These are phyloP conservation scores for Oscheius sp. DNA, from an alignment of 2,888 invertebrate genomes.

Conservation along the genomic window DNA sequence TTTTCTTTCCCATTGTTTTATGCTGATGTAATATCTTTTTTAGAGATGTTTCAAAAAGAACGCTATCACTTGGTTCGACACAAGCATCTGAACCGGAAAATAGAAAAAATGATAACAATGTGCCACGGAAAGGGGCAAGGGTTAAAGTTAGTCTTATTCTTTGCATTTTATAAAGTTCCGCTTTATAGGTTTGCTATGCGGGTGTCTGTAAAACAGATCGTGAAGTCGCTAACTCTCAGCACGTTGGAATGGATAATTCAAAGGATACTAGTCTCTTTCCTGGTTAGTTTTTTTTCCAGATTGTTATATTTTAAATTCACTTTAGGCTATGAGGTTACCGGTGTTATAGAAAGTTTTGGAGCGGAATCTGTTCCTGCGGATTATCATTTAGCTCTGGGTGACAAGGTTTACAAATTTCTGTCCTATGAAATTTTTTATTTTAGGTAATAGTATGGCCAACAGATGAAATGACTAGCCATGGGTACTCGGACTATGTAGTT, in stretches of 20 bases:
- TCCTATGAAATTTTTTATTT: not conserved
- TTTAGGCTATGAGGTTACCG: conserved; percentile 76
- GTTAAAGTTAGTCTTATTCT: conserved; percentile 77
- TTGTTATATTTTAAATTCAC: not conserved
- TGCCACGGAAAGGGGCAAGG: conserved; percentile 85
- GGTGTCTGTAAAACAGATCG: conserved; percentile 76
- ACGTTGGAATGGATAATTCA: conserved; percentile 74
- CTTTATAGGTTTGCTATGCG: conserved; percentile 74
- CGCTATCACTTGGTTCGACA: conserved; percentile 71
- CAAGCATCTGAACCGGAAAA: conserved; percentile 73
- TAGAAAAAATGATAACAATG: conserved; percentile 88
- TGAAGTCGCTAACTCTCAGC: conserved; percentile 74
- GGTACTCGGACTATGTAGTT: conserved; percentile 87
- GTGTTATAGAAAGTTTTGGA: conserved; percentile 75
- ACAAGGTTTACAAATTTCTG: conserved; percentile 67
- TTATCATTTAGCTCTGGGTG: conserved; percentile 74
- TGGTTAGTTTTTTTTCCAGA: conserved; percentile 50
- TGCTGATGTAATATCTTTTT: conserved; percentile 13
- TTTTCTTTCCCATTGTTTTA: too few species aligned
- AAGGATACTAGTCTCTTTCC: conserved; percentile 73
- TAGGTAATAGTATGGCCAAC: conserved; percentile 75
- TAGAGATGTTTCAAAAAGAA: conserved; percentile 58
- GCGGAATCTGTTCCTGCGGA: conserved; percentile 69
- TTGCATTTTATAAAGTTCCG: not conserved
- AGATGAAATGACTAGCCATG: conserved; percentile 72